Conservation (phyloP, 2,113 vertebrate species). For the Dendrocopos noguchii region DNA sequence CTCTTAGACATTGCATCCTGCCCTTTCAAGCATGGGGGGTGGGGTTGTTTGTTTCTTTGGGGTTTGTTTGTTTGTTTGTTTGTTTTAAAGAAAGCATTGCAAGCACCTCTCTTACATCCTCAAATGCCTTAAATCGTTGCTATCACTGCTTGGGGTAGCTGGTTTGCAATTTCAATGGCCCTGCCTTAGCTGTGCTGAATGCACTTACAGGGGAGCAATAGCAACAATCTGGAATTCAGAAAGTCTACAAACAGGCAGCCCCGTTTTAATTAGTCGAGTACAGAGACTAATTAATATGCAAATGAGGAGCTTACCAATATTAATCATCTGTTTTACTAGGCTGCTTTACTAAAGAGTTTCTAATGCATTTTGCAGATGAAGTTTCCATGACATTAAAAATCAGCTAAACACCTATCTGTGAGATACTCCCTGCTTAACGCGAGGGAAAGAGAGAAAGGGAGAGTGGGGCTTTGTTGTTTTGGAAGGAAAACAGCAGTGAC, state of each 20-base stretch:
- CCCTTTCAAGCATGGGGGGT: neutral
- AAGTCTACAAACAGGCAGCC: conserved; percentile 71
- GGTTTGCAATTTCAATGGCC: neutral
- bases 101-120: neutral
- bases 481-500: conserved; percentile 63
- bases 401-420: conserved; percentile 64
- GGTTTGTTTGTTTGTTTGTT: accelerated
- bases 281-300: conserved; percentile 84
- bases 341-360: conserved; percentile 75
- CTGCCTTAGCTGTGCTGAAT: conserved; percentile 13
- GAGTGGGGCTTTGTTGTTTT: conserved; percentile 33
- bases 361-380: conserved; percentile 75
- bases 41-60: too few relatives aligned
- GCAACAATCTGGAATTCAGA: conserved; percentile 65
- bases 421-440: conserved; percentile 51
- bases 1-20: neutral
- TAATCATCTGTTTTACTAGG: conserved; percentile 82
- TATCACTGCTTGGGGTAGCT: neutral
- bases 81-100: neutral
- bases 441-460: neutral
- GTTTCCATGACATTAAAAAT: conserved; percentile 77
- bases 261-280: conserved; percentile 79
- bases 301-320: conserved; percentile 80
- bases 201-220: conserved; percentile 30
- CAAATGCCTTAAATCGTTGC: neutral